These are phyloP conservation scores for Vimba vimba DNA, from an alignment of 2,113 vertebrate species.

Conservation along the genomic window DNA sequence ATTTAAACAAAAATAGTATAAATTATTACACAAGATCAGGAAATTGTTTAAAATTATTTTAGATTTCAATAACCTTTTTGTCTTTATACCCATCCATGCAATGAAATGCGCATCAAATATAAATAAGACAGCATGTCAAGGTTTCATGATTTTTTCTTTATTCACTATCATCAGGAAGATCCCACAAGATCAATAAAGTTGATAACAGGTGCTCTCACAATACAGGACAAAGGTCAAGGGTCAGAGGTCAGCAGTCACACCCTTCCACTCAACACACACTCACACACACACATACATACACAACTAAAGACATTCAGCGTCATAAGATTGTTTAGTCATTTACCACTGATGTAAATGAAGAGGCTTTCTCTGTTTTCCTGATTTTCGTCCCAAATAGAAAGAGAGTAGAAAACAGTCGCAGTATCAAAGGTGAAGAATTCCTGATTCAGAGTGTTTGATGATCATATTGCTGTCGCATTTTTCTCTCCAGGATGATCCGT, in stretches of 20 bases:
- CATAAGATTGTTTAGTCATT: constrained; percentile 79
- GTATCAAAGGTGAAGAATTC: constrained; percentile 80
- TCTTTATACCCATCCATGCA: neutral
- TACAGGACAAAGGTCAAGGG: constrained; percentile 75
- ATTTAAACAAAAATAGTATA: neutral
- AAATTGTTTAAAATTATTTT: neutral
- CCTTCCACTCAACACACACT: constrained; percentile 36
- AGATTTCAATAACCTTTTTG: neutral
- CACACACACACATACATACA: neutral
- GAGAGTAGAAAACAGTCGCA: constrained; percentile 79
- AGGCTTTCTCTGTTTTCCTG: constrained; percentile 26
- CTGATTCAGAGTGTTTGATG: constrained; percentile 74
- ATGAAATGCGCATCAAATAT: neutral
- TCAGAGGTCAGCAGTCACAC: constrained; percentile 66
- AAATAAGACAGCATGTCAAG: neutral
- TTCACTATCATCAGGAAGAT: constrained; percentile 77
- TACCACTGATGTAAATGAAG: constrained; percentile 70
- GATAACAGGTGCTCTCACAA: constrained; percentile 78
- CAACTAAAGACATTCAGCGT: constrained; percentile 79
- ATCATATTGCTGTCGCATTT: constrained; percentile 75
- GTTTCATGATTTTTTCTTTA: constrained; percentile 65
- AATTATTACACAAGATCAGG: too few relatives aligned
- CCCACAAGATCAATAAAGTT: constrained; percentile 75
- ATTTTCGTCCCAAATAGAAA: constrained; percentile 72
- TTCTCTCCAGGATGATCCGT: constrained; percentile 69